These are phyloP conservation scores for Cardiocondyla obscurior DNA, from an alignment of 1,140 invertebrate genomes.

Conservation along the genomic window DNA sequence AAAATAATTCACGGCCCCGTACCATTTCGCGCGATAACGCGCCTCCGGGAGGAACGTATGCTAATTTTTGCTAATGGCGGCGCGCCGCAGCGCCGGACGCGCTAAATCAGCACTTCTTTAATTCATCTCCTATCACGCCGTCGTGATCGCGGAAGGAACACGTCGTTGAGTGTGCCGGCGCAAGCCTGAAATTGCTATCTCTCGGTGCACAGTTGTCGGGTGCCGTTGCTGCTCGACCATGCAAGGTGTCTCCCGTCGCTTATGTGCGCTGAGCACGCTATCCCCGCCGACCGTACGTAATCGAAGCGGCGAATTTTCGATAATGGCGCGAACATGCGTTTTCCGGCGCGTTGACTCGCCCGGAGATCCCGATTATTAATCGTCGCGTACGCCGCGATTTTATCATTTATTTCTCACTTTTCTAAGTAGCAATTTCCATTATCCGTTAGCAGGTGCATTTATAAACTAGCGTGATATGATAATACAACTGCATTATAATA, in stretches of 20 bases:
- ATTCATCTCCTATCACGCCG: slow-evolving; percentile 38
- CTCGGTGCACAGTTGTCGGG: slow-evolving; percentile 16
- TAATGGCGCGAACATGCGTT: slow-evolving; percentile 20
- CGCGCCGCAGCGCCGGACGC: background rate
- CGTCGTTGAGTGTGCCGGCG: slow-evolving; percentile 26
- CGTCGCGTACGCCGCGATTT: background rate
- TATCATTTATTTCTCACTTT: background rate
- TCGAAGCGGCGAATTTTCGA: slow-evolving; percentile 34
- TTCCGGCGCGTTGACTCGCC: background rate
- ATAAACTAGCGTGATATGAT: background rate
- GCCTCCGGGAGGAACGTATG: slow-evolving; percentile 54
- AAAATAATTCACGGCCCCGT: slow-evolving; percentile 70
- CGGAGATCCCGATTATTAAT: background rate
- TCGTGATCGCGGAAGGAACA: slow-evolving; percentile 36
- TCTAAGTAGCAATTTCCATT: background rate
- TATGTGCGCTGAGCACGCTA: slow-evolving; percentile 35
- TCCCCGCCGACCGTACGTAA: background rate
- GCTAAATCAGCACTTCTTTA: slow-evolving; percentile 62
- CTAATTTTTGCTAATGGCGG: slow-evolving; percentile 69
- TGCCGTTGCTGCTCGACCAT: slow-evolving; percentile 21
- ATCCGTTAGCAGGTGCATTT: background rate
- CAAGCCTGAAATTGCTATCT: slow-evolving; percentile 41
- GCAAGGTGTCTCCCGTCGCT: slow-evolving; percentile 14
- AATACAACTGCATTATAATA: background rate
- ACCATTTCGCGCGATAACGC: slow-evolving; percentile 64